Evolutionary conservation across 2,888 invertebrate genomes (phyloP).

Genomic region (Lepas anatifera): DNA sequence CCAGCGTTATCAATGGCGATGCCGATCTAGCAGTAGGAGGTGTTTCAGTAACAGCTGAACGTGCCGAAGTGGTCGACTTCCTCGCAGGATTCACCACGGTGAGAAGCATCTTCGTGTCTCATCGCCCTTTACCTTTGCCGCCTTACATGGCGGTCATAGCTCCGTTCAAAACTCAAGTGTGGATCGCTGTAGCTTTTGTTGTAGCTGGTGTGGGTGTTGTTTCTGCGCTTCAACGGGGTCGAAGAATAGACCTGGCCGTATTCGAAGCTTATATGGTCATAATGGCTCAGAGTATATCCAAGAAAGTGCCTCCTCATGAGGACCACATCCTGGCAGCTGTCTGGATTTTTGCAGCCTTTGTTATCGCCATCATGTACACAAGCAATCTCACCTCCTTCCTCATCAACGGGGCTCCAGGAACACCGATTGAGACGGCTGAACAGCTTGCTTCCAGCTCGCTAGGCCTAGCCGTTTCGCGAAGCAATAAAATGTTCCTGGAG

Average conservation of each 20-base stretch:
- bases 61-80: slow-evolving; percentile 16
- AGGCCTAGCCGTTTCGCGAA: background rate
- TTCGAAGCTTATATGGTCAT: background rate
- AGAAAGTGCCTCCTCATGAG: too few species aligned
- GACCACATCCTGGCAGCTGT: background rate
- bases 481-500: background rate
- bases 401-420: background rate
- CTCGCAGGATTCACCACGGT: slow-evolving; percentile 1
- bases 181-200: background rate
- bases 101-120: background rate
- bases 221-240: background rate
- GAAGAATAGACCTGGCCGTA: background rate
- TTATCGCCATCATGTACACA: background rate
- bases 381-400: background rate
- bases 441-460: background rate
- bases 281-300: background rate
- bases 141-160: background rate
- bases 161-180: background rate
- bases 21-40: slow-evolving; percentile 18
- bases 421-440: background rate
- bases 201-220: background rate
- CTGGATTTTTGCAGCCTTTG: background rate
- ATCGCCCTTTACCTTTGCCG: background rate
- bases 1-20: slow-evolving; percentile 13
- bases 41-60: slow-evolving; percentile 14